These are phyloP conservation scores for Drosophila niveifrons DNA, from an alignment of 2,888 invertebrate species.

Conservation along the genomic window DNA sequence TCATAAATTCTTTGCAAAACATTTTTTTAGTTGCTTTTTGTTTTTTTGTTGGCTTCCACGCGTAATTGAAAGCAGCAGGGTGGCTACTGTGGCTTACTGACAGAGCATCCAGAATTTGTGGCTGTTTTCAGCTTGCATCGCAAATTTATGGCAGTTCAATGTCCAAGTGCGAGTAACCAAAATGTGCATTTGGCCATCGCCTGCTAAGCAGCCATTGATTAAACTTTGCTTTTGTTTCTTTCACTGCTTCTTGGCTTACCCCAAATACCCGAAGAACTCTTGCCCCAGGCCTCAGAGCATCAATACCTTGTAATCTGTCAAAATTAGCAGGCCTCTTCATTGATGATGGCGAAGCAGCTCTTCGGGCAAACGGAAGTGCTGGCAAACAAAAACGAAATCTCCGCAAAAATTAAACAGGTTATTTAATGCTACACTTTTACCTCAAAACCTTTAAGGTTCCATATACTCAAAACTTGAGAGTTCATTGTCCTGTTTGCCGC, in stretches of 20 bases:
- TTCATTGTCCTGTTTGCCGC: constrained; percentile 61
- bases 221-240: constrained; percentile 37
- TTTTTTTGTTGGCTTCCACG: constrained; percentile 38
- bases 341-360: constrained; percentile 3
- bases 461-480: constrained; percentile 32
- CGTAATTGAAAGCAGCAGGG: constrained; percentile 79
- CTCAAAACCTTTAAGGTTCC: constrained; percentile 13
- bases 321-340: constrained; percentile 65
- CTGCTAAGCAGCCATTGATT: constrained; percentile 69
- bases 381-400: constrained; percentile 50
- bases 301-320: constrained; percentile 80
- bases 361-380: constrained; percentile 67
- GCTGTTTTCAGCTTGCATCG: constrained; percentile 7
- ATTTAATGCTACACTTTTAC: constrained; percentile 57
- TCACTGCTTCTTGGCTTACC: constrained; percentile 56
- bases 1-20: constrained; percentile 66
- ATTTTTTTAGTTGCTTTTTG: constrained; percentile 22
- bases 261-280: constrained; percentile 21
- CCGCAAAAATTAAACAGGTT: constrained; percentile 69
- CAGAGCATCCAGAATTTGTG: constrained; percentile 29
- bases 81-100: constrained; percentile 45
- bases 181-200: constrained; percentile 41
- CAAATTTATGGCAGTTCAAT: constrained; percentile 66
- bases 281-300: constrained; percentile 18
- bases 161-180: constrained; percentile 32